phyloP scores from a whole-genome alignment of 2,888 invertebrate species.

The Drosophila maculinotata region DNA sequence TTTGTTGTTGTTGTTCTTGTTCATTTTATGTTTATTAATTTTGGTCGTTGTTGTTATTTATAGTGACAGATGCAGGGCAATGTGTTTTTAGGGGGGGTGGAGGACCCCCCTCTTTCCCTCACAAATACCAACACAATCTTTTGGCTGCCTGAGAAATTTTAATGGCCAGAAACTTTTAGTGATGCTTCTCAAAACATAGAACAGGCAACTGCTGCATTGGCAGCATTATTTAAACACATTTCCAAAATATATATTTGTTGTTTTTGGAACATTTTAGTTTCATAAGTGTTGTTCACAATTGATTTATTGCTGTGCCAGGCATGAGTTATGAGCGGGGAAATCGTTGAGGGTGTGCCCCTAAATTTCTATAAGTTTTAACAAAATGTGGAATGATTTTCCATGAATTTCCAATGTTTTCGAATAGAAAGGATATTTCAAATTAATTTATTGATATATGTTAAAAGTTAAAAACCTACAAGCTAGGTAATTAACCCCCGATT shows the following conservation, averaged over 20 bases:
- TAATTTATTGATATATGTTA: neutral
- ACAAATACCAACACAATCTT: constrained; percentile 28
- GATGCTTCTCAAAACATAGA: constrained; percentile 25
- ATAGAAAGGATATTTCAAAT: neutral
- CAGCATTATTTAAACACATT: constrained; percentile 37
- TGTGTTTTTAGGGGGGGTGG: constrained; percentile 38
- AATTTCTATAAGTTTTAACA: neutral
- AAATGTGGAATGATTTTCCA: neutral
- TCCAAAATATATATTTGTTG: constrained; percentile 21
- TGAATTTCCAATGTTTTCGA: neutral
- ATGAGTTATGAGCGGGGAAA: constrained; percentile 40
- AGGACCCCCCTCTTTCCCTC: neutral
- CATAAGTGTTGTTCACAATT: constrained; percentile 38
- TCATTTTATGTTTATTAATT: constrained; percentile 68
- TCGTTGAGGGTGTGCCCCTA: neutral
- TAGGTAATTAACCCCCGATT: too few species aligned
- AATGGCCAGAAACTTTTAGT: constrained; percentile 58
- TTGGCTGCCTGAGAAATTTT: constrained; percentile 44
- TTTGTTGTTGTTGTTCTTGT: constrained; percentile 29
- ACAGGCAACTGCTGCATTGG: constrained; percentile 10
- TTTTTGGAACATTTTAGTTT: constrained; percentile 28
- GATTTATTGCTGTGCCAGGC: constrained; percentile 38
- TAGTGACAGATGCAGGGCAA: constrained; percentile 76
- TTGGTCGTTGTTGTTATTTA: constrained; percentile 62
- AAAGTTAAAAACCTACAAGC: too few species aligned